Evolutionary conservation across 2,113 vertebrate species (phyloP), one percentile per base, ranked within the genome.

Genomic region (Centrocercus urophasianus): DNA sequence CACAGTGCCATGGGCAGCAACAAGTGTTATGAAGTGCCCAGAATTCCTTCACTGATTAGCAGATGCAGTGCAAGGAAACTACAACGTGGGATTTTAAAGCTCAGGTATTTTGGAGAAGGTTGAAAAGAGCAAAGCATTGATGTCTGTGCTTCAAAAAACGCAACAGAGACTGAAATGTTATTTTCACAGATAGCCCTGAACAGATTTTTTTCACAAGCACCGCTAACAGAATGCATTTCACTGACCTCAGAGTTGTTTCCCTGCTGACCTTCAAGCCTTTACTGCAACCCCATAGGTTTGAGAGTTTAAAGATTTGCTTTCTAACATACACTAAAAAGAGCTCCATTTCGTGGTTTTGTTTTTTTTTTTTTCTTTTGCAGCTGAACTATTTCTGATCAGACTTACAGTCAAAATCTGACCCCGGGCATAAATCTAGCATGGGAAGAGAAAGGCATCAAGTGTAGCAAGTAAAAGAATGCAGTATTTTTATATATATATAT

Each of bases 11-110:
- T 43, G 67, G 79, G 82, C 72, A 89, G 36, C 43, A 73, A 7
- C 14, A 66, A 72, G 36, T 71, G 78, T 66, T 91, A 82, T 1
- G 2, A 70, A 92, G 66, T 45, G 48, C 84, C 64, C 81, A 89
- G 89, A 70, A 91, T 91, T 91, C 70, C 45, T 96, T 61, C 67
- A n/a, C 21, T 87, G 82, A 83, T 76, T 65, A 85, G 67, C 24
- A 59, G 59, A 89, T 27, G 24, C 21, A 57, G 32, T 11, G 40
- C 60, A 80, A 80, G 50, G 27, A 47, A 72, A 36, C n/a, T 25
- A 78, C n/a, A 93, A 72, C 8, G 13, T 27, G 8, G 43, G 50
- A 80, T 93, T 43, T 85, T 38, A 36, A 93, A 63, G 54, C 40
- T 66, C 67, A 60, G 42, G 42, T 67, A 64, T 72, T 88, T 76